phyloP scores from a whole-genome alignment of 2,888 invertebrate species.

The Calephelis perditalis region DNA sequence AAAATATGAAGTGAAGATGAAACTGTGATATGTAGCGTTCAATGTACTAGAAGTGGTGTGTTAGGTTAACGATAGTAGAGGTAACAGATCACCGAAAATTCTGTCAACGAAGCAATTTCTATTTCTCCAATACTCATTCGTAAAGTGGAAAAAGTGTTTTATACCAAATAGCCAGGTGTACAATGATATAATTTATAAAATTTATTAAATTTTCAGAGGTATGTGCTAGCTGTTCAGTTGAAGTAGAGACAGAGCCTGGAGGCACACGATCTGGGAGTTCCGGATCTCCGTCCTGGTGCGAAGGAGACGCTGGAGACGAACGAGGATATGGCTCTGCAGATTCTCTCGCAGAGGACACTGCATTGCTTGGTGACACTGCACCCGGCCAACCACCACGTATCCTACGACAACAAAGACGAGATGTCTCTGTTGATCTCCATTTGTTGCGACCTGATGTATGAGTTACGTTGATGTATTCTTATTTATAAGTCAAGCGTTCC shows the following conservation, averaged over 20 bases:
- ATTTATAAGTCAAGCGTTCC: not conserved
- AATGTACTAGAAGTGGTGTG: too few species aligned
- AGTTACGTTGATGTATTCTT: slow-evolving; percentile 31
- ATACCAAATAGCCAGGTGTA: not conserved
- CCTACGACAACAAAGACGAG: slow-evolving; percentile 55
- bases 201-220: slow-evolving; percentile 53
- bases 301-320: slow-evolving; percentile 70
- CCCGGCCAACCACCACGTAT: slow-evolving; percentile 44
- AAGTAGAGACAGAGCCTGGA: slow-evolving; percentile 62
- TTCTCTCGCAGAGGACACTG: slow-evolving; percentile 71
- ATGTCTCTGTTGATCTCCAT: slow-evolving; percentile 70
- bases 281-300: slow-evolving; percentile 75
- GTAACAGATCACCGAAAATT: too few species aligned
- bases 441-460: slow-evolving; percentile 66
- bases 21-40: too few species aligned
- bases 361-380: slow-evolving; percentile 53
- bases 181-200: not conserved
- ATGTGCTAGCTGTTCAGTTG: slow-evolving; percentile 67
- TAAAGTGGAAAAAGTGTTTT: too few species aligned
- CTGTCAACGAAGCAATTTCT: too few species aligned
- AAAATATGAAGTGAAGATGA: too few species aligned
- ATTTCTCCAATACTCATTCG: too few species aligned
- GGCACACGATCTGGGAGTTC: slow-evolving; percentile 60
- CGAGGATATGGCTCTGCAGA: slow-evolving; percentile 75
- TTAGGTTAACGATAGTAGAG: too few species aligned